A percentile compares a stretch with the other conserved stretches of the same genome.
Evolutionary conservation across 2,888 invertebrate species (phyloP).

Genomic region (Patella ulyssiponensis): DNA sequence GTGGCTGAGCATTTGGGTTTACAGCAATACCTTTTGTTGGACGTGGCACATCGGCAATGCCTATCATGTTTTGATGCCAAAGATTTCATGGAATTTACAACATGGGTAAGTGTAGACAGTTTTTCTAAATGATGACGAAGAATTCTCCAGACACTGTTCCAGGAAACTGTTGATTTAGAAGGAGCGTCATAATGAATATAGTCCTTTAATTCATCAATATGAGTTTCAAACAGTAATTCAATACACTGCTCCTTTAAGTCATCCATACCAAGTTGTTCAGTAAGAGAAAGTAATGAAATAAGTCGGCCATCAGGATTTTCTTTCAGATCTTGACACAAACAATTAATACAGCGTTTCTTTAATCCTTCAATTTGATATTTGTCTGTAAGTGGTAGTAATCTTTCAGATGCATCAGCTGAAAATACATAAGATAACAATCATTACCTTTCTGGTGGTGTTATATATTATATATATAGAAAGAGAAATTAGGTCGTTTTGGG

Average conservation of each 20-base stretch:
- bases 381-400: neutral
- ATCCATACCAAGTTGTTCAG: slow-evolving; percentile 1
- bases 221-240: neutral
- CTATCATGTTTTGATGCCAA: neutral
- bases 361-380: slow-evolving; percentile 9
- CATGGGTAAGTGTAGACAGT: neutral
- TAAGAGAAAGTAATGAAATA: neutral
- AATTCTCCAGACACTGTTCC: slow-evolving; percentile 9
- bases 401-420: slow-evolving; percentile 5
- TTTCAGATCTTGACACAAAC: slow-evolving; percentile 1
- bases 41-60: slow-evolving; percentile 7
- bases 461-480: too few species aligned
- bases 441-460: too few species aligned
- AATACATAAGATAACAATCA: neutral
- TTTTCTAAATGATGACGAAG: neutral
- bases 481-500: too few species aligned
- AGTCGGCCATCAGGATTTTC: slow-evolving; percentile 3
- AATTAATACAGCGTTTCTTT: slow-evolving; percentile 3
- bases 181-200: slow-evolving; percentile 7
- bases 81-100: slow-evolving; percentile 7
- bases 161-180: neutral
- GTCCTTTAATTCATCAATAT: neutral
- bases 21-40: slow-evolving; percentile 10
- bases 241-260: neutral
- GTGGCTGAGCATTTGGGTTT: neutral